phyloP scores from a whole-genome alignment of 2,888 invertebrate species.

The Chromoteleia sp. region DNA sequence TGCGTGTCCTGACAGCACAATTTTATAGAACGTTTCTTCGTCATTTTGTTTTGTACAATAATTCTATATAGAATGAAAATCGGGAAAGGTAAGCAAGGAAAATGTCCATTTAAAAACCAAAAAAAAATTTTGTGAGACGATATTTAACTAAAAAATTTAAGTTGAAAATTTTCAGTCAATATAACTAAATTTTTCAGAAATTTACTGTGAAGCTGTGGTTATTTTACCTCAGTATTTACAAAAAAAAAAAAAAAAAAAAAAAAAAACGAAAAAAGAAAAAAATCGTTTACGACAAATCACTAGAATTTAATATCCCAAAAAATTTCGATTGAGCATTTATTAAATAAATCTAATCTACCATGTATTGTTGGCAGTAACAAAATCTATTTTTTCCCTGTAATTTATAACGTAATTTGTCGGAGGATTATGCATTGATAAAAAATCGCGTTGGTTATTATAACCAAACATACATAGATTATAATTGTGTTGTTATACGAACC shows the following conservation, averaged over 20 bases:
- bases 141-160: background rate
- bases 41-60: constrained; percentile 4
- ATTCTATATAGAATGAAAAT: background rate
- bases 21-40: constrained; percentile 34
- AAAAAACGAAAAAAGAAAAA: no score
- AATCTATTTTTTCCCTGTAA: background rate
- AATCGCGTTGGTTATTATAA: no score
- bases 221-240: background rate
- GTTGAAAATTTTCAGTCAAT: background rate
- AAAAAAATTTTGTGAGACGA: background rate
- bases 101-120: background rate
- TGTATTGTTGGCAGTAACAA: background rate
- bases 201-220: no score
- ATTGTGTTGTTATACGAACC: no score
- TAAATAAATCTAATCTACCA: background rate
- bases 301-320: background rate
- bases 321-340: background rate
- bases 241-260: no score
- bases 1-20: constrained; percentile 56
- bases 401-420: constrained; percentile 7
- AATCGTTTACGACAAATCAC: background rate
- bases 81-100: constrained; percentile 1
- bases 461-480: no score
- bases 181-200: constrained; percentile 11
- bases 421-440: no score